phyloP scores from a whole-genome alignment of 2,113 vertebrate species.

The Siniperca chuatsi region DNA sequence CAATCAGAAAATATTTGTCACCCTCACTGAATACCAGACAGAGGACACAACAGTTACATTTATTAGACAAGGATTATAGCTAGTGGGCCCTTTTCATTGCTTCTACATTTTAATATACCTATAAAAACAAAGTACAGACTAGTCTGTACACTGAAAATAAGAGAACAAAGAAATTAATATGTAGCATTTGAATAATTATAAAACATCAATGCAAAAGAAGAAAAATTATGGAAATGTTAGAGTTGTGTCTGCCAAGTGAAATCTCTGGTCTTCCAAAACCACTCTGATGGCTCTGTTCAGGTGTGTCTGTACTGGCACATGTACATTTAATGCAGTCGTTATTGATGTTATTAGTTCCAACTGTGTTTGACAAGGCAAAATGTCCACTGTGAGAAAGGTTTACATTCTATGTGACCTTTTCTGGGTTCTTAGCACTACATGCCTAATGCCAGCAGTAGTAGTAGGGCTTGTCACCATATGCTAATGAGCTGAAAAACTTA shows the following conservation, averaged over 20 bases:
- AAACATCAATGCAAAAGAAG: background rate
- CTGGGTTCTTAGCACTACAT: background rate
- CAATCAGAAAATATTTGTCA: constrained; percentile 2
- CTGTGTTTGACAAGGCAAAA: too few relatives aligned
- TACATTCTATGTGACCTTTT: background rate
- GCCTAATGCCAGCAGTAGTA: too few relatives aligned
- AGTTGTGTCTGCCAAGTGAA: background rate
- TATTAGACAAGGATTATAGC: background rate
- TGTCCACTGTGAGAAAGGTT: background rate
- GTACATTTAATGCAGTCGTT: background rate
- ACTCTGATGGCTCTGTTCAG: background rate
- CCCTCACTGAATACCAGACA: background rate
- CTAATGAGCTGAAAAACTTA: background rate
- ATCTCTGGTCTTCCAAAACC: background rate
- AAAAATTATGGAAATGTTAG: background rate
- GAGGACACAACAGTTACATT: background rate
- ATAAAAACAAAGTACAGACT: background rate
- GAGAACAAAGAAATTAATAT: background rate
- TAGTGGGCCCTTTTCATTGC: background rate
- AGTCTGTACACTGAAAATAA: background rate
- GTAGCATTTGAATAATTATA: background rate
- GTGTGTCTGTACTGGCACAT: background rate
- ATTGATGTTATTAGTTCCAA: background rate
- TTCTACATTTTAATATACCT: background rate
- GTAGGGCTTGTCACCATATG: background rate